Conservation (phyloP, 2,888 invertebrate species). For the Ormyrus nitidulus region DNA sequence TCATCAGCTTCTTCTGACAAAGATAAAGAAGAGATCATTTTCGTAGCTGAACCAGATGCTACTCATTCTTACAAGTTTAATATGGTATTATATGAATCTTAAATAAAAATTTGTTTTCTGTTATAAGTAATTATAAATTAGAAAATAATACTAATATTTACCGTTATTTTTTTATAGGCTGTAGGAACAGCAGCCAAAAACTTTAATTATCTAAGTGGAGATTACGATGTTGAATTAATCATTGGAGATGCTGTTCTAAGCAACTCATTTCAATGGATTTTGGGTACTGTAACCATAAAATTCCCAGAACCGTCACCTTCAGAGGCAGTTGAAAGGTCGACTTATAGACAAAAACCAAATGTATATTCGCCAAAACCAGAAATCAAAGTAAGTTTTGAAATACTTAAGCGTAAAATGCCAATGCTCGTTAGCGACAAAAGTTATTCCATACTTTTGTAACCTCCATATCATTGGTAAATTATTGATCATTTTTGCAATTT, state of each 20-base stretch:
- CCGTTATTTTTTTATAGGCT: conserved; percentile 77
- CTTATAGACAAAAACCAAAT: conserved; percentile 67
- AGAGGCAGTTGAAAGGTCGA: conserved; percentile 66
- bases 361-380: conserved; percentile 78
- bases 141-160: neutral
- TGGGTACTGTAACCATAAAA: conserved; percentile 87
- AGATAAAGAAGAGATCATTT: conserved; percentile 90
- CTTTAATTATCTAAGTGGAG: conserved; percentile 85
- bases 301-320: conserved; percentile 76
- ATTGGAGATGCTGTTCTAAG: conserved; percentile 94
- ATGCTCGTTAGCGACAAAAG: conserved; percentile 71
- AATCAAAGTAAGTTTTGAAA: conserved; percentile 77
- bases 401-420: conserved; percentile 59
- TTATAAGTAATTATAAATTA: neutral
- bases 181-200: conserved; percentile 87
- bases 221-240: conserved; percentile 88
- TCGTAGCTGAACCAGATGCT: conserved; percentile 92
- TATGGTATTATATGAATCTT: conserved; percentile 79
- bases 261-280: conserved; percentile 91
- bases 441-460: conserved; percentile 65
- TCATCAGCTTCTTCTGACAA: conserved; percentile 76
- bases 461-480: conserved; percentile 73
- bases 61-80: conserved; percentile 91
- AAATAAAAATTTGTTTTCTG: conserved; percentile 14
- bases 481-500: conserved; percentile 57